Evolutionary conservation across 2,113 vertebrate species (phyloP).

Genomic region (Acrocephalus kingi): DNA sequence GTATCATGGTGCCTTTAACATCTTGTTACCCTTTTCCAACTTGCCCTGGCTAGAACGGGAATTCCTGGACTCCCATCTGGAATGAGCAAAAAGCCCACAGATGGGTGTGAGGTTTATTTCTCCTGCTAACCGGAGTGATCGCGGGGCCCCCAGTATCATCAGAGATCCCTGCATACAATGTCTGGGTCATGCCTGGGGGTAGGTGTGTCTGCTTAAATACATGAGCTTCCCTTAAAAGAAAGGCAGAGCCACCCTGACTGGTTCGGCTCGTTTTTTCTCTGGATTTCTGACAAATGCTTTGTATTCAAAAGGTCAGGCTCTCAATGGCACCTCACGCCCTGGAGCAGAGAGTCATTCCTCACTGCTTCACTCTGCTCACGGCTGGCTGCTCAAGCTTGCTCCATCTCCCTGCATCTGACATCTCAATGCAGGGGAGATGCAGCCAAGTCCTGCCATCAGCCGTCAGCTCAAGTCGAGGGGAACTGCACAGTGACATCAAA

Average conservation of each 20-base stretch:
- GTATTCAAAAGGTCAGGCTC: conserved; percentile 72
- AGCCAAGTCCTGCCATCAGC: conserved; percentile 37
- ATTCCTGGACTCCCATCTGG: neutral
- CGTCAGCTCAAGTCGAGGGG: conserved; percentile 64
- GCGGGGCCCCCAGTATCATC: neutral
- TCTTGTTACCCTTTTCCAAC: neutral
- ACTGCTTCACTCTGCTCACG: conserved; percentile 42
- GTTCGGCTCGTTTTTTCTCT: conserved; percentile 41
- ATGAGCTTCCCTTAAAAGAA: neutral
- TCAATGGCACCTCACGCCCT: conserved; percentile 23
- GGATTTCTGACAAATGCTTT: conserved; percentile 73
- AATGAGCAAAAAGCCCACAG: neutral
- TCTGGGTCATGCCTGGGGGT: neutral
- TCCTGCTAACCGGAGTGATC: neutral
- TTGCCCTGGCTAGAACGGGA: neutral
- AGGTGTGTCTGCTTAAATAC: conserved; percentile 8
- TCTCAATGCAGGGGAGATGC: neutral
- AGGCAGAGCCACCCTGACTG: conserved; percentile 21
- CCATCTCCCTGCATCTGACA: conserved; percentile 55
- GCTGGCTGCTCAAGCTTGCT: conserved; percentile 68
- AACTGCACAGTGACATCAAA: conserved; percentile 40
- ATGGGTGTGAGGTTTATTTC: neutral
- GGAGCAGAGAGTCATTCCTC: conserved; percentile 32
- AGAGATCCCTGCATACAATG: neutral
- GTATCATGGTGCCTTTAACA: neutral